Evolutionary conservation across 2,888 invertebrate species (phyloP).

Genomic region (Glaucopsyche alexis): DNA sequence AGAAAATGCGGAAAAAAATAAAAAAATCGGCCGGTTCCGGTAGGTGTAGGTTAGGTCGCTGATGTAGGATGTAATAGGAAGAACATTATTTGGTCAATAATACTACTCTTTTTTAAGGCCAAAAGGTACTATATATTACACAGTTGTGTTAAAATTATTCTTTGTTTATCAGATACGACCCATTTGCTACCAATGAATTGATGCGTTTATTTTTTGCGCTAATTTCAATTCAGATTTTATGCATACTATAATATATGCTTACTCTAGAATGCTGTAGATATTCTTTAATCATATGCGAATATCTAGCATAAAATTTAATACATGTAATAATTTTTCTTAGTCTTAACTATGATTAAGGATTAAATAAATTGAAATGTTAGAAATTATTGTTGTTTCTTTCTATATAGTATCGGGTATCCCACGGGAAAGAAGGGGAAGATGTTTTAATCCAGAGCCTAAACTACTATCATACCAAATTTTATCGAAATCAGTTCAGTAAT

Average conservation of each 20-base stretch:
- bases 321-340: neutral
- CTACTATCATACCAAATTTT: no score
- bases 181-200: neutral
- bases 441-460: no score
- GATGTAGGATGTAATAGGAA: no score
- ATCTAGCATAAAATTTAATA: neutral
- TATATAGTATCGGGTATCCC: no score
- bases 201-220: neutral
- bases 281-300: neutral
- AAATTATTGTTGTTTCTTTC: neutral
- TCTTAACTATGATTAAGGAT: neutral
- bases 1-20: no score
- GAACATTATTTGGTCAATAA: no score
- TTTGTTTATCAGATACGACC: neutral
- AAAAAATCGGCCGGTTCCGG: no score
- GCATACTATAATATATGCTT: neutral
- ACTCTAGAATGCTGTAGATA: neutral
- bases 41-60: no score
- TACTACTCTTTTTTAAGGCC: no score
- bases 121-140: no score
- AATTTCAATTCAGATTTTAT: neutral
- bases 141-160: neutral
- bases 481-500: no score
- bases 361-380: neutral
- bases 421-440: no score